Base-by-base conservation (phyloP, 2,888 invertebrate species). In the Xestia c-nigrum region DNA sequence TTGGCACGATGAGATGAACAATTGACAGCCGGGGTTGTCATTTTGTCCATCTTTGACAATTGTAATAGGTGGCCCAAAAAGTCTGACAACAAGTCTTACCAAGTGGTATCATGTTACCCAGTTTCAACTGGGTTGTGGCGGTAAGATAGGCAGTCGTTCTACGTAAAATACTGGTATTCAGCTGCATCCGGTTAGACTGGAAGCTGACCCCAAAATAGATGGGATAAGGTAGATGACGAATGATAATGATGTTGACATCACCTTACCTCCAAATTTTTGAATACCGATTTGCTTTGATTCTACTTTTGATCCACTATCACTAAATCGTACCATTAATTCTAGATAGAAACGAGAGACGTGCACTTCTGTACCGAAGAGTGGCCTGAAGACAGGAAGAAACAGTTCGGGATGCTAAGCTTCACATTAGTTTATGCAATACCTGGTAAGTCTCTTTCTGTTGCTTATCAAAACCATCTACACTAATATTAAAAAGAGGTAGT, bases 361-460 rank as follows among this genome's bases (percentile, higher is more conserved):
- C 94, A 97, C 84, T 97, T 97, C 90, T 98, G 98, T 89, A 96
- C 97, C 7, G 98, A 98, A 90, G 97, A 97, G 81, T 98, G 98
- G 97, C 94, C 95, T 0, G 93, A 94, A 10, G 95, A 97, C 43
- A 94, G 96, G 1, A 94, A 96, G 57, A 96, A 97, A 74, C 96
- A 97, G 81, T 98, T 98, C 88, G 98, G 98, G 7, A 96, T 97
- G 66, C 96, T 97, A 73, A 98, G 98, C 90, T 98, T 98, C 89
- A 96, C 97, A 0, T 94, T 98, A 76, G 98, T 98, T 57, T 98
- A 98, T 90, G 97, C 98, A 0, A 97, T 98, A 84, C 98, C 98
- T 19, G 98, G 98, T 97, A 85, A 95, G 95, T 89, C 19, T 5
- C 0, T 1, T 12, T 12, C n/a, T 31, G 7, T 47, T 6, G n/a